These are phyloP conservation scores for Ctenopoma kingsleyae DNA, from an alignment of 2,797 vertebrate species.

Conservation along the genomic window DNA sequence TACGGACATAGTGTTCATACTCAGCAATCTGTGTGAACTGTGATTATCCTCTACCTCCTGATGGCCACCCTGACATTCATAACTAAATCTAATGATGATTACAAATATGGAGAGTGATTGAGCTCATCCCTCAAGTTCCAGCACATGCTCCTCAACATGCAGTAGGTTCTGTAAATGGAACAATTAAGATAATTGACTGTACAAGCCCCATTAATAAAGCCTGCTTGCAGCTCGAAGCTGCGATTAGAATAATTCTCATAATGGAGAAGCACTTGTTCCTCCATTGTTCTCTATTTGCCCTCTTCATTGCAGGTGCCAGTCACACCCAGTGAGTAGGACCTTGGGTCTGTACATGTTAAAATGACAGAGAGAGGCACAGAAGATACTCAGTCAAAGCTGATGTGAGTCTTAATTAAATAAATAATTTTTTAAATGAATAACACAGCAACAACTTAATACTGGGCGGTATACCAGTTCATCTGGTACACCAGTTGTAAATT, in stretches of 20 bases:
- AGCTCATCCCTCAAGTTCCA: slow-evolving; percentile 78
- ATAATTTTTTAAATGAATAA: no score
- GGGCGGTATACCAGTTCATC: no score
- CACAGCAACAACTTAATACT: no score
- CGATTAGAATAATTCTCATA: slow-evolving; percentile 84
- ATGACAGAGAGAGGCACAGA: not conserved
- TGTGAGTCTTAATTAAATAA: no score
- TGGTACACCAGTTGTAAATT: no score
- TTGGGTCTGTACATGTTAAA: slow-evolving; percentile 14
- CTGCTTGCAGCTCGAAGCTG: slow-evolving; percentile 67
- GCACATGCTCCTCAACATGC: slow-evolving; percentile 71
- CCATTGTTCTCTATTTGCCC: slow-evolving; percentile 80
- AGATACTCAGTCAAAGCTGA: no score
- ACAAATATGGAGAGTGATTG: slow-evolving; percentile 82
- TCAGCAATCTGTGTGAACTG: slow-evolving; percentile 30
- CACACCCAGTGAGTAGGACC: slow-evolving; percentile 41
- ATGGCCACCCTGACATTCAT: slow-evolving; percentile 63
- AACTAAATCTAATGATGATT: slow-evolving; percentile 78
- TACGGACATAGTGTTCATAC: not conserved
- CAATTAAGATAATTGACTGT: slow-evolving; percentile 87
- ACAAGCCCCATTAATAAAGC: slow-evolving; percentile 84
- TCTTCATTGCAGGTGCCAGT: slow-evolving; percentile 54
- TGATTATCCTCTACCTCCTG: slow-evolving; percentile 66
- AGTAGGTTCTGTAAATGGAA: slow-evolving; percentile 81
- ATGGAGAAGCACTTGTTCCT: slow-evolving; percentile 77